Base-by-base conservation (phyloP, 2,113 vertebrate species). In the Hippopotamus amphibius region DNA sequence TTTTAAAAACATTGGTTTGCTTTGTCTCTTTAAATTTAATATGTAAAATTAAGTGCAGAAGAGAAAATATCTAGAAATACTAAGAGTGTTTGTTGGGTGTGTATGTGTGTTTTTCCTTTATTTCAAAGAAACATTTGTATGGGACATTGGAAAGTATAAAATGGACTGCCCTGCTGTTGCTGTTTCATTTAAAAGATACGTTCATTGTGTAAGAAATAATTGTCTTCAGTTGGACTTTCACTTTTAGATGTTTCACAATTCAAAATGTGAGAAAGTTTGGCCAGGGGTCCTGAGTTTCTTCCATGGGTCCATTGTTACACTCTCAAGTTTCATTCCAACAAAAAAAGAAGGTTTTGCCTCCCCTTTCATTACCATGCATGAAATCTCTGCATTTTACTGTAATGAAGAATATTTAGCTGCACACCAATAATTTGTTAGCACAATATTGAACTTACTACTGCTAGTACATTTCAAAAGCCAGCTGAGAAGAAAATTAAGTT, bases 121-220 rank as follows among this genome's bases (percentile, higher is more conserved):
- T 94, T 82, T 11, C 28, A 83, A 61, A 50, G 24, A 28, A 41
- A 84, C 3, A 43, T 5, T 46, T 77, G 7, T 87, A 46, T 28
- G n/a, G 9, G 21, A 66, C 15, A 61, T 37, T 43, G n/a, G 3
- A n/a, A 28, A 82, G 3, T 48, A 63, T 46, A 43, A 90, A 82
- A 55, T 63, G 14, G 4, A 82, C 6, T 24, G 3, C 3, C 6
- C 7, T 5, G 1, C 4, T n/a, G 26, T 37, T 90, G 3, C 6
- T n/a, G 16, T 46, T 97, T 81, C 33, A 90, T 30, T 59, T 50
- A 37, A 86, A 46, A 14, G n/a, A 59, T 68, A 11, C 1, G 17
- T 81, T 68, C 5, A 68, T 5, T 95, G 43, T 19, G 2, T 3
- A 41, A 53, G 14, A 87, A 90, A 76, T 16, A 65, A 59, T 13